Evolutionary conservation across 92 coral and sea anemone species (phyloP).

Genomic region (Heliopora coerulea): DNA sequence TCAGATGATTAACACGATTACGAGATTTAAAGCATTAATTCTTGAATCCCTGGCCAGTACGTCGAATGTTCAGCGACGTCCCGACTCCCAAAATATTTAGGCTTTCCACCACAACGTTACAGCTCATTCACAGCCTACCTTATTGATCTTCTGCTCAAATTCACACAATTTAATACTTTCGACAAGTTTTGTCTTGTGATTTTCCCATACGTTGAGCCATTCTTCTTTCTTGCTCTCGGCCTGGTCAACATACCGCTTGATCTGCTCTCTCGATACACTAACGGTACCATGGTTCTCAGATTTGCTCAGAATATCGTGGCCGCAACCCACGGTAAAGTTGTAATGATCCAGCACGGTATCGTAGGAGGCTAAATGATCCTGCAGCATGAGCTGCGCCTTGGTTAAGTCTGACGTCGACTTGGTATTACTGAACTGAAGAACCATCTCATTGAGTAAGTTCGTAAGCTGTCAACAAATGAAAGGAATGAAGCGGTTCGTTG

Average conservation of each 20-base stretch:
- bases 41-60: no score
- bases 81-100: no score
- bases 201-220: conserved; percentile 95
- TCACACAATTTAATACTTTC: conserved; percentile 93
- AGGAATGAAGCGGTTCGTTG: no score
- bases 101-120: no score
- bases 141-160: conserved; percentile 87
- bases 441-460: conserved; percentile 79
- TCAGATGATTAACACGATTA: not conserved
- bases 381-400: conserved; percentile 91
- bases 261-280: conserved; percentile 89
- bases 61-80: no score
- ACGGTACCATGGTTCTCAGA: conserved; percentile 77
- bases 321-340: conserved; percentile 72
- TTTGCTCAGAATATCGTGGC: conserved; percentile 81
- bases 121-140: conserved; percentile 54
- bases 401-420: conserved; percentile 84
- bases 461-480: conserved; percentile 61
- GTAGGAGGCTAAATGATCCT: conserved; percentile 94
- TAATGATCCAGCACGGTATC: conserved; percentile 76
- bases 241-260: conserved; percentile 86
- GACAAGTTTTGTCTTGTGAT: conserved; percentile 82
- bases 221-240: conserved; percentile 81
- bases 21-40: not conserved
- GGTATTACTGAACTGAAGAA: conserved; percentile 62